A percentile compares a stretch with the other conserved stretches of the same genome.
Evolutionary conservation across 2,113 vertebrate genomes (phyloP).

Genomic region (Anguilla japonica): DNA sequence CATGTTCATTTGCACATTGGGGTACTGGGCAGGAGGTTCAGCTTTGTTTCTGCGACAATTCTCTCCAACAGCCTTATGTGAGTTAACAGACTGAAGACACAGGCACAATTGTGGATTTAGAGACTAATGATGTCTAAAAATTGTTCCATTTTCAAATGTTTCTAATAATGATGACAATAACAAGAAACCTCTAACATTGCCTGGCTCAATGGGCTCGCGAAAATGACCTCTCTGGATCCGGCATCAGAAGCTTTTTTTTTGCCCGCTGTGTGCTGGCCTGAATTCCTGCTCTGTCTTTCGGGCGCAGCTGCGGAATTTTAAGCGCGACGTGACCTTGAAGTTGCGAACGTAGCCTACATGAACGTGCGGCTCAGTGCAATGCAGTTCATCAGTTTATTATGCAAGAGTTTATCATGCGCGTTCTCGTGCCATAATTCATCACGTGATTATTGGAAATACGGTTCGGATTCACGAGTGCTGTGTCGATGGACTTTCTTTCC

Average conservation of each 20-base stretch:
- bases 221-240: slow-evolving; percentile 84
- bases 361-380: slow-evolving; percentile 59
- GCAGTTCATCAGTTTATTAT: neutral
- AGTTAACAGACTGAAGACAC: slow-evolving; percentile 4
- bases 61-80: neutral
- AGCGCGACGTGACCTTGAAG: slow-evolving; percentile 67
- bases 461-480: neutral
- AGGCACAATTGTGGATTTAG: neutral
- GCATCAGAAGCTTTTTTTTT: slow-evolving; percentile 81
- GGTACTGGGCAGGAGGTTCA: neutral
- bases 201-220: slow-evolving; percentile 83
- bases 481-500: neutral
- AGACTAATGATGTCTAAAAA: slow-evolving; percentile 17
- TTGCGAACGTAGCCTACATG: slow-evolving; percentile 49
- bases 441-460: neutral
- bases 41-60: neutral
- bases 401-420: neutral
- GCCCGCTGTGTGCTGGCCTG: slow-evolving; percentile 83
- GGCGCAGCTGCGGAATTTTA: slow-evolving; percentile 65
- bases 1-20: neutral
- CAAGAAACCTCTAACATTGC: slow-evolving; percentile 74
- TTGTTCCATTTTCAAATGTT: slow-evolving; percentile 19
- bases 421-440: neutral
- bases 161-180: slow-evolving; percentile 33
- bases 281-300: slow-evolving; percentile 71